Conservation (phyloP, 2,888 invertebrate species). For the Thymelicus acteon region DNA sequence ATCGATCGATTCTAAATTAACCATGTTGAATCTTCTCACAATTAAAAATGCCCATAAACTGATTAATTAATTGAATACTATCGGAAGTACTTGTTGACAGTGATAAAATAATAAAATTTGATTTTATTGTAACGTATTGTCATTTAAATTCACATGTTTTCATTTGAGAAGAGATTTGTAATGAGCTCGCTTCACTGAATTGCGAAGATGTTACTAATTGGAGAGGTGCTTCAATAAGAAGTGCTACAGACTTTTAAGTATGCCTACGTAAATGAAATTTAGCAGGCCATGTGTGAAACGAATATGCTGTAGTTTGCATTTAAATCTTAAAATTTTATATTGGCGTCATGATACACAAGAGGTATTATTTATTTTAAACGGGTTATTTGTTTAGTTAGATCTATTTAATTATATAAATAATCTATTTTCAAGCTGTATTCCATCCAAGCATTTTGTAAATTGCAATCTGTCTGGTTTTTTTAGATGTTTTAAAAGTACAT, state of each 20-base stretch:
- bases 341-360: too few species aligned
- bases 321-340: background rate
- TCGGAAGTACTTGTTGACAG: too few species aligned
- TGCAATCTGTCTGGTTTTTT: constrained; percentile 8
- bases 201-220: constrained; percentile 38
- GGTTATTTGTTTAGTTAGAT: too few species aligned
- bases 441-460: constrained; percentile 17
- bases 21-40: too few species aligned
- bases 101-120: background rate
- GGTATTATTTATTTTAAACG: too few species aligned
- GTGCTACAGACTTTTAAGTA: constrained; percentile 19
- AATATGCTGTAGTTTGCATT: background rate
- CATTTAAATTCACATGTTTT: constrained; percentile 1
- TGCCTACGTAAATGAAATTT: constrained; percentile 22
- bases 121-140: background rate
- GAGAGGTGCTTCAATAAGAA: constrained; percentile 37
- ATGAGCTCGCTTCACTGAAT: constrained; percentile 34
- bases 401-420: background rate
- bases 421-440: background rate
- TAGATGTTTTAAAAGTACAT: background rate
- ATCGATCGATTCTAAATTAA: too few species aligned
- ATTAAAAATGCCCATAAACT: too few species aligned
- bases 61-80: too few species aligned
- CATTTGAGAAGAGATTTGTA: constrained; percentile 34
- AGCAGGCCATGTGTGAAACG: background rate